Evolutionary conservation across 2,113 vertebrate species (phyloP).

Genomic region (Psammodynastes pulverulentus): DNA sequence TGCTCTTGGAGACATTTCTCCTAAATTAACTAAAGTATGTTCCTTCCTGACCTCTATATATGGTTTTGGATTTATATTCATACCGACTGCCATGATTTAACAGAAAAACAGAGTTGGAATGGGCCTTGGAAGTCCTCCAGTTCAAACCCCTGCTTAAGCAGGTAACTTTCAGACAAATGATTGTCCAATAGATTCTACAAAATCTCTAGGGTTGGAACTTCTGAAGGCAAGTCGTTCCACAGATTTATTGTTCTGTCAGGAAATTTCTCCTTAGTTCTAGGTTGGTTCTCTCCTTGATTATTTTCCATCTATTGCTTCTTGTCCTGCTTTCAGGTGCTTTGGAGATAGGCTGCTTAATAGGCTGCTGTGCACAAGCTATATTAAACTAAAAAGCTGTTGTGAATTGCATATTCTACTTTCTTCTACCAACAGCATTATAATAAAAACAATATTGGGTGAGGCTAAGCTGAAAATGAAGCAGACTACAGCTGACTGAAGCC

Average conservation of each 20-base stretch:
- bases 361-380: background rate
- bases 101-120: background rate
- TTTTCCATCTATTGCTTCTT: background rate
- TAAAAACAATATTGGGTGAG: background rate
- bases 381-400: background rate
- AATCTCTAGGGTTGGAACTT: background rate
- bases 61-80: background rate
- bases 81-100: background rate
- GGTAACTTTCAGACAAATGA: background rate
- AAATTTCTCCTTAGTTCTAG: background rate
- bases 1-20: background rate
- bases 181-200: background rate
- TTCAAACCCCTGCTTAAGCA: background rate
- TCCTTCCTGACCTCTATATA: background rate
- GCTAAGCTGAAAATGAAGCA: slow-evolving; percentile 11
- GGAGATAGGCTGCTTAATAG: background rate
- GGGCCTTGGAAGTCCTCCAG: background rate
- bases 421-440: background rate
- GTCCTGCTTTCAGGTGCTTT: background rate
- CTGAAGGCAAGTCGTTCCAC: background rate
- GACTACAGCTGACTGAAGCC: background rate
- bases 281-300: background rate
- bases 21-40: background rate
- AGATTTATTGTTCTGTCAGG: background rate
- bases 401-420: background rate